A percentile compares a stretch with the other conserved stretches of the same genome.
Evolutionary conservation across 2,113 vertebrate species (phyloP).

Genomic region (Myotis brandtii): DNA sequence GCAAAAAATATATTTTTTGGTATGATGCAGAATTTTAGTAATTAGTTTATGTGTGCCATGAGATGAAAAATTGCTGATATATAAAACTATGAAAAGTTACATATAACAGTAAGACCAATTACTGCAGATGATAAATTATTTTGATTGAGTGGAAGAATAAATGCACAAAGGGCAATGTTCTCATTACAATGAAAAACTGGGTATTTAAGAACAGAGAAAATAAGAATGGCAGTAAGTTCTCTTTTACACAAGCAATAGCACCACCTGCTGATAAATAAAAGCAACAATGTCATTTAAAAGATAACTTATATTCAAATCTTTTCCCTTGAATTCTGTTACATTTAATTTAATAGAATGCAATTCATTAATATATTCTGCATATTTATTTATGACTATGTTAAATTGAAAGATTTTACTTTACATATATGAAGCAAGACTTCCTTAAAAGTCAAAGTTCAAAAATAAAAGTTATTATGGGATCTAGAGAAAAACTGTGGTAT

Average conservation of each 20-base stretch:
- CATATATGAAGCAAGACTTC: conserved; percentile 37
- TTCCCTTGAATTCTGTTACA: neutral
- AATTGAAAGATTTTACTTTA: neutral
- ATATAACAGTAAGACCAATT: conserved; percentile 1
- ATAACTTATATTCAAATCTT: neutral
- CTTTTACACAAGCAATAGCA: conserved; percentile 60
- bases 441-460: conserved; percentile 42
- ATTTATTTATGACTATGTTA: conserved; percentile 4
- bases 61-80: neutral
- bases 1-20: neutral
- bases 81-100: conserved; percentile 25
- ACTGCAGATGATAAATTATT: conserved; percentile 14
- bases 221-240: neutral
- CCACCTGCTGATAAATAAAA: conserved; percentile 74
- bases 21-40: neutral
- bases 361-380: neutral
- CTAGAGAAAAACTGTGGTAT: neutral
- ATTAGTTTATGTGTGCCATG: neutral
- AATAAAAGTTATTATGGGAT: conserved; percentile 52
- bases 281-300: conserved; percentile 33
- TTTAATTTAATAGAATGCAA: conserved; percentile 32
- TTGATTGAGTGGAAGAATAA: neutral
- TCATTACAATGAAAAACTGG: conserved; percentile 21
- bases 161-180: neutral
- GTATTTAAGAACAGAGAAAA: conserved; percentile 34